Evolutionary conservation across 2,113 vertebrate genomes (phyloP).

Genomic region (Neolamprologus devosi): DNA sequence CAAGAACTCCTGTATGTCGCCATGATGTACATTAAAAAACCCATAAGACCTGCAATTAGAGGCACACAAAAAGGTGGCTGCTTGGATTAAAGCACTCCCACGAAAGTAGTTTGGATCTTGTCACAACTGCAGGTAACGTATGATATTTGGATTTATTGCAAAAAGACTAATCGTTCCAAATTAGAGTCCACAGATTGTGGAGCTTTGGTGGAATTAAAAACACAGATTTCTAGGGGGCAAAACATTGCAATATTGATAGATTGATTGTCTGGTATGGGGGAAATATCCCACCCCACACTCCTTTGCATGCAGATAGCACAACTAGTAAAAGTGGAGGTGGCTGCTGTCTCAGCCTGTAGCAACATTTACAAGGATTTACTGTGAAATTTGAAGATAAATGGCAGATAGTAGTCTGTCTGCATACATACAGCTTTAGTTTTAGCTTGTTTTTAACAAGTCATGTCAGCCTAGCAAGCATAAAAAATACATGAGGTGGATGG

Average conservation of each 20-base stretch:
- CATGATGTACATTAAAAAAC: conserved; percentile 2
- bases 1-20: not conserved
- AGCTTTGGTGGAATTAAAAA: not conserved
- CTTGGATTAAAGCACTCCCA: not conserved
- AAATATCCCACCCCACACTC: not conserved
- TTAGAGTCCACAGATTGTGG: not conserved
- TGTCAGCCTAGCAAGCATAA: not conserved
- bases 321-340: not conserved
- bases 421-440: not conserved
- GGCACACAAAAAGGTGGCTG: not conserved
- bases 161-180: not conserved
- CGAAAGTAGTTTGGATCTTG: not conserved
- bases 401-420: not conserved
- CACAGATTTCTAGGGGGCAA: not conserved
- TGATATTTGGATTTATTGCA: not conserved
- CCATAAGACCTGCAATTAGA: not conserved
- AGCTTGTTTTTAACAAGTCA: not conserved
- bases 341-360: not conserved
- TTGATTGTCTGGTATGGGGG: not conserved
- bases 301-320: not conserved
- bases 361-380: not conserved
- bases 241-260: not conserved
- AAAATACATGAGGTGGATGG: not conserved
- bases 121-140: not conserved
- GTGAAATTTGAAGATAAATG: not conserved